These are phyloP conservation scores for Epistrophe eligans DNA, from an alignment of 2,888 invertebrate species.

Conservation along the genomic window DNA sequence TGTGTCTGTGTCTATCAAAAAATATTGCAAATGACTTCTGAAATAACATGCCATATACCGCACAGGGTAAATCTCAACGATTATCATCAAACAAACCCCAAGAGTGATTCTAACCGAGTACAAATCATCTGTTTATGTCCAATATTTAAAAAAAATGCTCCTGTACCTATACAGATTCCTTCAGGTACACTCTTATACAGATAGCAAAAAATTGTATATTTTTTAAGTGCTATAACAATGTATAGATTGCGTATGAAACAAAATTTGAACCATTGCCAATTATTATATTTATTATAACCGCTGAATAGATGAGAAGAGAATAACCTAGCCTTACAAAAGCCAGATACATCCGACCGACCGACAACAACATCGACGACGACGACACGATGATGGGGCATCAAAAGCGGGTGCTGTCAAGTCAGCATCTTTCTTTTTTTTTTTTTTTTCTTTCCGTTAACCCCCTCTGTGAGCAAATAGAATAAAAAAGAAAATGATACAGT, in stretches of 20 bases:
- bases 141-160: background rate
- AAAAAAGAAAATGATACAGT: constrained; percentile 51
- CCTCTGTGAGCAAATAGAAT: constrained; percentile 51
- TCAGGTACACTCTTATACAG: background rate
- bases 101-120: constrained; percentile 18
- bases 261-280: constrained; percentile 72
- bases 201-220: background rate
- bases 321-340: constrained; percentile 21
- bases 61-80: background rate
- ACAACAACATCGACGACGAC: background rate
- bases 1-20: constrained; percentile 28
- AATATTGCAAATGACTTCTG: constrained; percentile 46
- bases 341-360: constrained; percentile 33
- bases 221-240: constrained; percentile 14
- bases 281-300: constrained; percentile 49
- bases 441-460: constrained; percentile 3
- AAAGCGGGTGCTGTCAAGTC: constrained; percentile 68
- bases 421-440: constrained; percentile 29
- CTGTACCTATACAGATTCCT: constrained; percentile 4
- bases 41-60: constrained; percentile 36
- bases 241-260: constrained; percentile 41
- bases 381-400: constrained; percentile 37
- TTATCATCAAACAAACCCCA: constrained; percentile 14
- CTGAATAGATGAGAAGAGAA: constrained; percentile 24
- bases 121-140: constrained; percentile 39